A percentile compares a stretch with the other conserved stretches of the same genome.
phyloP scores from a whole-genome alignment of 92 coral and sea anemone species.

The Heteractis magnifica region DNA sequence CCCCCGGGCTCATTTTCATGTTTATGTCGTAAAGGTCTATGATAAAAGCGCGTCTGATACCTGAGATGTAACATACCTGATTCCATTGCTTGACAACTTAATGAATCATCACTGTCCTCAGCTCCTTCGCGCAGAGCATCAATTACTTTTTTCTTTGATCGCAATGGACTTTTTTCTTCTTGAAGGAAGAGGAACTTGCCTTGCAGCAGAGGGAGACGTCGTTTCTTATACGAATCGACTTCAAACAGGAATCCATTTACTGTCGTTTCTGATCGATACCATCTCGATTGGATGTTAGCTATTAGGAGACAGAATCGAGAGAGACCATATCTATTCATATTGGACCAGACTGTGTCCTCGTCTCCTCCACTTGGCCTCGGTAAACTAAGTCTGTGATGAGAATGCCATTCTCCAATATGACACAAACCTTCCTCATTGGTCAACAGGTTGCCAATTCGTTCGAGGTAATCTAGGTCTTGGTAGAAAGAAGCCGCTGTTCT shows the following conservation, averaged over 20 bases:
- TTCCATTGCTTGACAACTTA: no score
- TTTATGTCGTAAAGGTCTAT: no score
- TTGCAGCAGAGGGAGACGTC: not conserved
- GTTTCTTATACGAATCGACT: not conserved
- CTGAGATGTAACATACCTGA: no score
- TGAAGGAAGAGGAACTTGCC: not conserved
- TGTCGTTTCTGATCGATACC: not conserved
- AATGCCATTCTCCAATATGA: constrained; percentile 5
- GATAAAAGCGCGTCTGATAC: no score
- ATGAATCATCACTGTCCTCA: no score
- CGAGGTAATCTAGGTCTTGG: not conserved
- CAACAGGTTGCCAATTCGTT: not conserved
- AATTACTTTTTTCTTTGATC: not conserved
- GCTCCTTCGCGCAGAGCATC: not conserved
- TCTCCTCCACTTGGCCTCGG: not conserved
- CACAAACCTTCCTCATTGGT: not conserved
- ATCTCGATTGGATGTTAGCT: no score
- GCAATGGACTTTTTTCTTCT: not conserved
- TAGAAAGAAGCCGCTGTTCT: not conserved
- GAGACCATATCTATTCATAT: no score
- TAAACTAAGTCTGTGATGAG: not conserved
- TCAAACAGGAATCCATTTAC: constrained; percentile 1
- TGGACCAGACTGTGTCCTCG: no score
- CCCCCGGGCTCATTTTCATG: no score
- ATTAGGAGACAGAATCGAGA: no score